Percentiles rank a stretch among this genome's conserved stretches.
These are phyloP conservation scores for Chaetops frenatus DNA, from an alignment of 2,113 vertebrate genomes.

Conservation along the genomic window DNA sequence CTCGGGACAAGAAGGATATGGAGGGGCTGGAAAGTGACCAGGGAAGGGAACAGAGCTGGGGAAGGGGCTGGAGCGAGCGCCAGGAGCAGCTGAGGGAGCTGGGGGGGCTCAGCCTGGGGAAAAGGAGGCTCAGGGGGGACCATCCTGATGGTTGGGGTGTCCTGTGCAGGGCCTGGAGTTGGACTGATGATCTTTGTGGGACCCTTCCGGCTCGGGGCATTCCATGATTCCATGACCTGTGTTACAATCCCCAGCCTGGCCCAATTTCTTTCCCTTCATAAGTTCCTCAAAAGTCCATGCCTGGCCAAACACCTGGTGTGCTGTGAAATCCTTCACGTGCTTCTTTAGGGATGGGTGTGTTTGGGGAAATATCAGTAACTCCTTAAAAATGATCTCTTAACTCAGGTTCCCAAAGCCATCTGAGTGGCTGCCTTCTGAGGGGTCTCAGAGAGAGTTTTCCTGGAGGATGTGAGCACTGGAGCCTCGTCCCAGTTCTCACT, in stretches of 20 bases:
- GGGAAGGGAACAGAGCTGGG: background rate
- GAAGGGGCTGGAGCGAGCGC: background rate
- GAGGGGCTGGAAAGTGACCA: background rate
- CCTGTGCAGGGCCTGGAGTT: background rate
- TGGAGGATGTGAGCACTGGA: background rate
- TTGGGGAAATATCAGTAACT: background rate
- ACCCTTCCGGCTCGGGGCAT: background rate
- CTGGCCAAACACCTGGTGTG: background rate
- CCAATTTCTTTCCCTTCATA: background rate
- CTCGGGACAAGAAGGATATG: background rate
- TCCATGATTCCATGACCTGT: background rate
- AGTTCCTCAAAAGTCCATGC: background rate
- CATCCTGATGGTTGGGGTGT: background rate
- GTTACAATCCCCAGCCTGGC: rapidly evolving
- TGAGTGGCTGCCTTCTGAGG: background rate
- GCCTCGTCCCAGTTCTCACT: background rate
- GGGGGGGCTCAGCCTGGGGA: background rate
- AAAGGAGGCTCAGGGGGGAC: background rate
- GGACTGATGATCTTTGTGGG: background rate
- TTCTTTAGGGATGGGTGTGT: background rate
- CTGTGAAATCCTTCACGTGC: background rate
- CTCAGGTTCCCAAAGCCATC: background rate
- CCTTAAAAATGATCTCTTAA: background rate
- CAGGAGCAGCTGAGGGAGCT: background rate
- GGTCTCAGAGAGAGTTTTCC: background rate